These are phyloP conservation scores for Emydoidea blandingii DNA, from an alignment of 2,797 vertebrate genomes.

Conservation along the genomic window DNA sequence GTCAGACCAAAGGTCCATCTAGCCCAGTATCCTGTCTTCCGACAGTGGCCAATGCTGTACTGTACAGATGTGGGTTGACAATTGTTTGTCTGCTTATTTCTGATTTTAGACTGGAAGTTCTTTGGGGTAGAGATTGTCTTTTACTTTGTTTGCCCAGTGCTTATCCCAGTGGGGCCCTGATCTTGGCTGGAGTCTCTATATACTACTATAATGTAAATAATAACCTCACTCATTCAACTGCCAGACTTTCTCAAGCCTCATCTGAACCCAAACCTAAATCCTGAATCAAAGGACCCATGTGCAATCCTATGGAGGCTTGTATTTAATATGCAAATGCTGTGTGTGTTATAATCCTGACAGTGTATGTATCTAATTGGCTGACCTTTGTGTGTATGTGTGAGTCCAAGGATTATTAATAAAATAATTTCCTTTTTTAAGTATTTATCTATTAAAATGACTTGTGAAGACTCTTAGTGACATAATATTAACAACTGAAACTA, in stretches of 20 bases:
- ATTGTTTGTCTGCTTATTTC: not conserved
- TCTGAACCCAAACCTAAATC: accelerated
- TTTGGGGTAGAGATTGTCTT: not conserved
- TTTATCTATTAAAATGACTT: not conserved
- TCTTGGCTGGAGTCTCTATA: not conserved
- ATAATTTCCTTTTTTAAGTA: no score
- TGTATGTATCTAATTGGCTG: not conserved
- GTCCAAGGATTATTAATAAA: not conserved
- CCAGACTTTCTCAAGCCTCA: accelerated
- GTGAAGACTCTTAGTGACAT: not conserved
- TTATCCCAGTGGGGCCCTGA: accelerated
- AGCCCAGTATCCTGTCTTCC: no score
- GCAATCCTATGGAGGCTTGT: accelerated
- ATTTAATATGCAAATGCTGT: not conserved
- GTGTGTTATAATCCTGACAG: not conserved
- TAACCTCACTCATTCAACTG: accelerated
- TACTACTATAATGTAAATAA: accelerated
- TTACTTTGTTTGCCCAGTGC: not conserved
- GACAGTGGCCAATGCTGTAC: not conserved
- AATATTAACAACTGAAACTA: not conserved
- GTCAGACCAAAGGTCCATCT: no score
- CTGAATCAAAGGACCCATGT: accelerated
- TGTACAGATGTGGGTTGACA: not conserved
- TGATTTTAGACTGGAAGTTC: not conserved
- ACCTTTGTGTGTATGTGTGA: not conserved